Conservation (phyloP, 2,113 vertebrate species). For the Synodontis membranacea region DNA sequence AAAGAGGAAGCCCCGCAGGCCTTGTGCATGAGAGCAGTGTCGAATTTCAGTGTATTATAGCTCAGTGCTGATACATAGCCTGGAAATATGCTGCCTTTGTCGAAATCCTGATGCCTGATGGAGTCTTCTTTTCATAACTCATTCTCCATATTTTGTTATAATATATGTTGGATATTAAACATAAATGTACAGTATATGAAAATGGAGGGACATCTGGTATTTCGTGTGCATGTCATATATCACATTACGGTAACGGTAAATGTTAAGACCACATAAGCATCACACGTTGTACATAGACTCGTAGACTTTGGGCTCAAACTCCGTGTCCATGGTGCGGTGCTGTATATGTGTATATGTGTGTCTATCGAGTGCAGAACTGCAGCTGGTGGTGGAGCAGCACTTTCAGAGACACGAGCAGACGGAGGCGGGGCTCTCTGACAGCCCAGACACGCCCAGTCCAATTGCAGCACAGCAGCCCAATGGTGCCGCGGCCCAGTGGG, state of each 20-base stretch:
- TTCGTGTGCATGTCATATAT: background rate
- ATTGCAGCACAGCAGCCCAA: constrained; percentile 64
- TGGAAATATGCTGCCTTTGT: constrained; percentile 33
- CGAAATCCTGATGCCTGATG: background rate
- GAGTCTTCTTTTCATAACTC: background rate
- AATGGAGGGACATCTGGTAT: background rate
- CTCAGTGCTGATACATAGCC: constrained; percentile 11
- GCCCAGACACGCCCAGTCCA: constrained; percentile 69
- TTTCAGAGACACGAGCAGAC: constrained; percentile 61
- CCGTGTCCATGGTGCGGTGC: constrained; percentile 32
- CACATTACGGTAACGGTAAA: background rate
- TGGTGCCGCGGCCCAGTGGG: constrained; percentile 61
- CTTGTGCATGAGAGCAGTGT: constrained; percentile 17
- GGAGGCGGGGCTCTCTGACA: constrained; percentile 66
- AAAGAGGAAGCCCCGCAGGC: constrained; percentile 35
- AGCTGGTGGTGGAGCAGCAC: constrained; percentile 71
- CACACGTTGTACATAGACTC: no score
- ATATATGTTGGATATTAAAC: background rate
- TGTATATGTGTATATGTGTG: constrained; percentile 43
- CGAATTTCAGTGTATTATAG: constrained; percentile 32
- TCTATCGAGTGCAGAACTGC: constrained; percentile 64
- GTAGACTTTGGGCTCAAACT: constrained; percentile 16
- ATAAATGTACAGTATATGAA: background rate
- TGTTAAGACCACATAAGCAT: no score
- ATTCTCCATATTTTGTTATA: background rate